Evolutionary conservation across 1,140 invertebrate species (phyloP).

Genomic region (Plodia interpunctella): DNA sequence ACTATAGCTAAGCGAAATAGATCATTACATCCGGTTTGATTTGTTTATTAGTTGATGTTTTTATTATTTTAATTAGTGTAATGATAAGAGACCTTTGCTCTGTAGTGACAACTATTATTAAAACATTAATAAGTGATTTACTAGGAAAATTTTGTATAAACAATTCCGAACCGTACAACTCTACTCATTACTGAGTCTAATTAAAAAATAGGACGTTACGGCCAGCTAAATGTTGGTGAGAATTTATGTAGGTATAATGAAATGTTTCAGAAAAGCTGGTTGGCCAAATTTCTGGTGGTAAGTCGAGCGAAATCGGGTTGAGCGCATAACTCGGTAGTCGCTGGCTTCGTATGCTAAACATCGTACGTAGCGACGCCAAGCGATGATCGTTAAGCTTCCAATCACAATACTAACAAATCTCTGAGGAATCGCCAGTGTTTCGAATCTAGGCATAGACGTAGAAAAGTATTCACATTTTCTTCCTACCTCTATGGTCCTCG

Average conservation of each 20-base stretch:
- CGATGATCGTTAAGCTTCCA: conserved; percentile 8
- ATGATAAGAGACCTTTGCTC: neutral
- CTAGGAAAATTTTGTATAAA: too few relatives aligned
- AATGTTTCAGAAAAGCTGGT: conserved; percentile 66
- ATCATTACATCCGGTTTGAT: too few relatives aligned
- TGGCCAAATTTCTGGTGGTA: conserved; percentile 62
- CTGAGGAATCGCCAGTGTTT: neutral
- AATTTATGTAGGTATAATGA: conserved; percentile 17
- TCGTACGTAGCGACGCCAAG: conserved; percentile 13
- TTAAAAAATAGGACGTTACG: too few relatives aligned
- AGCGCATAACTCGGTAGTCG: conserved; percentile 30
- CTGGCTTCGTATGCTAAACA: conserved; percentile 34
- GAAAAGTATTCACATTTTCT: too few relatives aligned
- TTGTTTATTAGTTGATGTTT: too few relatives aligned
- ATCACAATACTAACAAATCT: conserved; percentile 7
- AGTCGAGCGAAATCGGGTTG: conserved; percentile 32
- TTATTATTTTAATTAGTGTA: conserved; percentile 7
- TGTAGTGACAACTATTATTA: neutral
- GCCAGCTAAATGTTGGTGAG: too few relatives aligned
- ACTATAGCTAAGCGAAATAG: too few relatives aligned
- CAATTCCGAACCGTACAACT: too few relatives aligned
- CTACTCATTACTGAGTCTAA: too few relatives aligned
- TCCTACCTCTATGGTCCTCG: too few relatives aligned
- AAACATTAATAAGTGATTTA: neutral
- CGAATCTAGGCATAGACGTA: neutral